phyloP scores from a whole-genome alignment of 2,797 vertebrate genomes.

The Crocodylus rhombifer region DNA sequence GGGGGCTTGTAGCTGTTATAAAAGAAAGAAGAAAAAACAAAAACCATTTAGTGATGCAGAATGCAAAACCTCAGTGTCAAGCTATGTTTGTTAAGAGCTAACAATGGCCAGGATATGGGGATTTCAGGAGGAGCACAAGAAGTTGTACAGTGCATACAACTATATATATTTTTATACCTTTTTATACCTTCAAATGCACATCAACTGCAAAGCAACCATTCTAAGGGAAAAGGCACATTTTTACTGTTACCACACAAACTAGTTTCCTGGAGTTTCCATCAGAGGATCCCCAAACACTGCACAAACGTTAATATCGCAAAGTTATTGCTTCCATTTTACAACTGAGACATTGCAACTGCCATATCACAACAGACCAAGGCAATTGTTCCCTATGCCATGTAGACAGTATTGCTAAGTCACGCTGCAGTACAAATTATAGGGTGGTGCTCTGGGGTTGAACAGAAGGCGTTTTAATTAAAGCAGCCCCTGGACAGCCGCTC shows the following conservation, averaged over 20 bases:
- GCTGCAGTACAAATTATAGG: too few relatives aligned
- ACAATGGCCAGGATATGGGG: background rate
- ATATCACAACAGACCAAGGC: background rate
- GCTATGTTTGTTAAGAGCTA: background rate
- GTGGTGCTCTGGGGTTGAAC: too few relatives aligned
- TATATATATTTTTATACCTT: too few relatives aligned
- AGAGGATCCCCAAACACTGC: background rate
- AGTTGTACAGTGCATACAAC: background rate
- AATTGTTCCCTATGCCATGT: background rate
- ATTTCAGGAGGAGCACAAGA: background rate
- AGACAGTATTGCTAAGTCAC: background rate
- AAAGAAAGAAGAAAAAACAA: conserved; percentile 38
- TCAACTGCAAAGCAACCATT: background rate
- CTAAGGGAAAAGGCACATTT: background rate
- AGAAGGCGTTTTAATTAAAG: too few relatives aligned
- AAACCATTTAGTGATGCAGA: background rate
- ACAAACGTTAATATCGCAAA: background rate
- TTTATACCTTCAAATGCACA: background rate
- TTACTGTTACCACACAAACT: background rate
- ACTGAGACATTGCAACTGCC: background rate
- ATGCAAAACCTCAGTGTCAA: conserved; percentile 20
- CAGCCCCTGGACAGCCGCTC: too few relatives aligned
- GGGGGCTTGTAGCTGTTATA: conserved; percentile 92
- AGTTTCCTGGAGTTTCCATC: background rate
- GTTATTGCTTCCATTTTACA: background rate